Percentiles rank a stretch among this genome's conserved stretches.
phyloP scores from a whole-genome alignment of 1,140 invertebrate genomes.

The Ditylenchus dipsaci region DNA sequence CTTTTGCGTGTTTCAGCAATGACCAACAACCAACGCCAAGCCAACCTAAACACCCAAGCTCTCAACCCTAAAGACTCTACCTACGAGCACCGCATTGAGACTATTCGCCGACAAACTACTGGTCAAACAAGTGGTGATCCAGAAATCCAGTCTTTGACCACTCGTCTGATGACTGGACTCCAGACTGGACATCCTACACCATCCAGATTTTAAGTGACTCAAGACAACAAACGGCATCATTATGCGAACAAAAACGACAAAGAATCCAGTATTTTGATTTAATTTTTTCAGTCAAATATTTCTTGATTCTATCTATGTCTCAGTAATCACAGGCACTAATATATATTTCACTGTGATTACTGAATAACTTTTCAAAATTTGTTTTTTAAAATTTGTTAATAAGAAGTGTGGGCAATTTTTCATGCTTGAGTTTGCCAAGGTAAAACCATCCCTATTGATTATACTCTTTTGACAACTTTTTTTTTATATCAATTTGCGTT shows the following conservation, averaged over 20 bases:
- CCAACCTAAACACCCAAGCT: constrained; percentile 36
- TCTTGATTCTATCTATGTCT: too few species aligned
- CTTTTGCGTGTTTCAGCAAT: constrained; percentile 34
- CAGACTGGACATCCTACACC: constrained; percentile 20
- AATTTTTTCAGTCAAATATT: neutral
- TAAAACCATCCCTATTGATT: too few species aligned
- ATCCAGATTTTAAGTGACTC: neutral
- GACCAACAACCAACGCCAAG: constrained; percentile 47
- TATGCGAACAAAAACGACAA: neutral
- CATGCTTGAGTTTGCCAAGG: too few species aligned
- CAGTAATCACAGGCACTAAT: too few species aligned
- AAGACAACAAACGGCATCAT: neutral
- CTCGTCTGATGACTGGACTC: constrained; percentile 32
- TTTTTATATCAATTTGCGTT: too few species aligned
- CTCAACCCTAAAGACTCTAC: constrained; percentile 35
- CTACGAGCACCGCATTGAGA: constrained; percentile 38
- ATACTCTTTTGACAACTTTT: too few species aligned
- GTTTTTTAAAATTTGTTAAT: too few species aligned
- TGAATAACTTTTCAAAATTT: too few species aligned
- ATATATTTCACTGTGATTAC: too few species aligned
- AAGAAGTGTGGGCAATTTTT: too few species aligned
- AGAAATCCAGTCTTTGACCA: constrained; percentile 17
- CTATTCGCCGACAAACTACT: constrained; percentile 46
- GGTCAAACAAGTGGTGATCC: constrained; percentile 28
- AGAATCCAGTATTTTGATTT: neutral